Evolutionary conservation across 2,888 invertebrate genomes (phyloP), one percentile per base, ranked within the genome.

Genomic region (Dynastes grantii): DNA sequence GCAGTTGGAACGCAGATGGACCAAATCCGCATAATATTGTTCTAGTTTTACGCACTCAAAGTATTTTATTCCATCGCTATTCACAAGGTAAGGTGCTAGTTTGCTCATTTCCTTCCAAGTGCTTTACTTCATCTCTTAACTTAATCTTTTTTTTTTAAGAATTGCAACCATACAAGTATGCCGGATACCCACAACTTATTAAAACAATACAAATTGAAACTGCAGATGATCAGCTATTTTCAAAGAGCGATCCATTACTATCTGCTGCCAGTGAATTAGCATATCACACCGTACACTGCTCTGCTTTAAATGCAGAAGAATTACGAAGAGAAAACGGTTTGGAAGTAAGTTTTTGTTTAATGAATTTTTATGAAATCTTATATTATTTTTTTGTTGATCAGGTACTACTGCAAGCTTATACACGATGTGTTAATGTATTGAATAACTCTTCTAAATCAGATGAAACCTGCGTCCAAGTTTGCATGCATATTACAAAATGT

Each of bases 271-370:
- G 96, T 82, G 97, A 98, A 88, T 92, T 99, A 45, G 97, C 98
- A 73, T 98, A 97, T 89, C 97, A 98, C 86, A 99, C 99, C 0
- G 97, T 99, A 2, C 94, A 95, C 84, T 98, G 98, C 89, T 98
- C 98, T 0, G 95, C 98, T 11, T 90, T 99, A 61, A 99, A 99
- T 89, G 99, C 99, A 0, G 99, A 99, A 90, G 99, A 99, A 88
- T 90, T 99, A 82, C 90, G 99, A 76, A 90, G 99, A 76, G 99
- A 99, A 89, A 95, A 95, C 78, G 99, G 99, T 0, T 91, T 99
- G 80, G 96, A 96, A 90, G 94, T 94, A 83, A 75, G 27, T 8
- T 51, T 37, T 67, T 40, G 22, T 22, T 13, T 64, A 22, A 9
- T 9, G 1, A n/a, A 13, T 58, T 2, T 22, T 27, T 49, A 8